Base-by-base conservation (phyloP, 2,113 vertebrate genomes). In the Pterocles gutturalis region DNA sequence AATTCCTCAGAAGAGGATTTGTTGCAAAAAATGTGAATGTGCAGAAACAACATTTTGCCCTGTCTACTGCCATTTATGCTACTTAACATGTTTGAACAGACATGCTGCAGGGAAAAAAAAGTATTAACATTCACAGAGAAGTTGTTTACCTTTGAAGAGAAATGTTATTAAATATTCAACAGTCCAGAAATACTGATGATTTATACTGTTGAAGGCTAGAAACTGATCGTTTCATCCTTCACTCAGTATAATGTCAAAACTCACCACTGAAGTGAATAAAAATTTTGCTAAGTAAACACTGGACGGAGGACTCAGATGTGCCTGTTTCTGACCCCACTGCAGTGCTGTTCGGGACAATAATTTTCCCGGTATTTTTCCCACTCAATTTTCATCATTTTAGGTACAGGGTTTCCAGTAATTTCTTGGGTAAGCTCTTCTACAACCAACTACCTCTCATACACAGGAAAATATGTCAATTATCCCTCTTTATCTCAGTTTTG, bases 71-170 rank as follows among this genome's bases (percentile, higher is more conserved):
- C 41, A 67, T 61, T 90, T 81, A 78, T 58, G 53, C 75, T 66
- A 73, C 57, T 88, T 88, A 54, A 69, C 6, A 43, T 38, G 36
- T 93, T 38, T 91, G 81, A 83, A 91, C 41, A 89, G 51, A 38
- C 25, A 65, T 24, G 36, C 48, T 83, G 79, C 4, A 11, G 51
- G 72, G 38, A 41, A 41, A 84, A 82, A 90, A 94, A 65, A 22
- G 33, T 65, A 88, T 54, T 57, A 79, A 55, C 20, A 84, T 67
- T 58, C 69, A 55, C 24, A 89, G 53, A 81, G 25, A 82, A 80
- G 57, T n/a, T 89, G 79, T 92, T 96, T 93, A 60, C 38, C 69
- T 89, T 92, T 81, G 77, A 95, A 90, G 16, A 75, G 53, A 83
- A 61, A 84, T 65, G 8, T 53, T 87, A 87, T 55, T 84, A 96